Percentiles rank a stretch among this genome's conserved stretches.
phyloP scores from a whole-genome alignment of 1,140 invertebrate genomes.

The Varroa destructor region DNA sequence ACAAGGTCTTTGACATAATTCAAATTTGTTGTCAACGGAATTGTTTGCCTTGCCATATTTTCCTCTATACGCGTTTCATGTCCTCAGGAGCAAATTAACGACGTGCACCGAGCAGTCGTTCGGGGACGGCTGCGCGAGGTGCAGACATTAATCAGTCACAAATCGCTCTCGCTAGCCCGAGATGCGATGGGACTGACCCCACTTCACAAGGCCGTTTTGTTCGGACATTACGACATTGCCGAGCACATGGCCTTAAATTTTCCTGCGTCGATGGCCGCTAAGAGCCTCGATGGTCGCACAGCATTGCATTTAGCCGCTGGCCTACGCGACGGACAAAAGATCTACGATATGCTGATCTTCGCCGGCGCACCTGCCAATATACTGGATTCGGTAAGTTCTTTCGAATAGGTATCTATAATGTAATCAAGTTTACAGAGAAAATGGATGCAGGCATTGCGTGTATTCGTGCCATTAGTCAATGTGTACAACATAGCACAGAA shows the following conservation, averaged over 20 bases:
- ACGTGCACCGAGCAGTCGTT: constrained; percentile 56
- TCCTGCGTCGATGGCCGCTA: constrained; percentile 33
- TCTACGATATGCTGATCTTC: constrained; percentile 52
- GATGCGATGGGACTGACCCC: constrained; percentile 75
- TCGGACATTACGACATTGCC: constrained; percentile 63
- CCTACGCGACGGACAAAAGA: constrained; percentile 49
- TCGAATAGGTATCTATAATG: neutral
- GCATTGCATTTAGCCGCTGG: constrained; percentile 64
- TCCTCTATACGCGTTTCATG: too few relatives aligned
- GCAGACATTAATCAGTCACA: constrained; percentile 68
- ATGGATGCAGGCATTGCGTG: too few relatives aligned
- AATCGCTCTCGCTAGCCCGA: constrained; percentile 73
- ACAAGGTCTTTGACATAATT: too few relatives aligned
- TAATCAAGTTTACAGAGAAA: constrained; percentile 7
- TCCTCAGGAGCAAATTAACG: constrained; percentile 35
- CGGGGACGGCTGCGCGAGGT: constrained; percentile 68
- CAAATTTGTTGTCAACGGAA: too few relatives aligned
- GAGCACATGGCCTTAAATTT: constrained; percentile 33
- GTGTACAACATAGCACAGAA: neutral
- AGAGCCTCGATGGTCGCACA: constrained; percentile 51
- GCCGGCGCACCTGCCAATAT: constrained; percentile 53
- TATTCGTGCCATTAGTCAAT: constrained; percentile 30
- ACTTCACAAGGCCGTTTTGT: constrained; percentile 79
- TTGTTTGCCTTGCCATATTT: too few relatives aligned
- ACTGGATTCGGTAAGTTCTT: constrained; percentile 46